These are phyloP conservation scores for Eupithecia inturbata DNA, from an alignment of 2,888 invertebrate species.

Conservation along the genomic window DNA sequence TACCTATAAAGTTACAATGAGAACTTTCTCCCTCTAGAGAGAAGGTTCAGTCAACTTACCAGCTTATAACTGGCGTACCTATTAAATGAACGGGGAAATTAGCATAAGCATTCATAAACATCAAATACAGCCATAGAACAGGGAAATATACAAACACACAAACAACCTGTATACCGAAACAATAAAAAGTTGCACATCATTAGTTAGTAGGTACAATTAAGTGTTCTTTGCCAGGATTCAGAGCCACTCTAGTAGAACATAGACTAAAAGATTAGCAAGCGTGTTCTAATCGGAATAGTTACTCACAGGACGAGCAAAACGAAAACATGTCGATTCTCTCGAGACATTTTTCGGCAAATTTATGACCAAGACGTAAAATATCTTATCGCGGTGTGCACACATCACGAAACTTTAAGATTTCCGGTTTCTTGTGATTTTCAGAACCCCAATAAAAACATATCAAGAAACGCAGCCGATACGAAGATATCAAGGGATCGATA, in stretches of 20 bases:
- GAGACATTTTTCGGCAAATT: background rate
- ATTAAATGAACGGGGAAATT: constrained; percentile 14
- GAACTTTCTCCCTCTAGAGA: constrained; percentile 28
- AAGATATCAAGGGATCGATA: constrained; percentile 48
- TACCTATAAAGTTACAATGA: constrained; percentile 33
- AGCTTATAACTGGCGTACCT: constrained; percentile 22
- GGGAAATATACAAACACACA: background rate
- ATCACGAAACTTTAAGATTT: background rate
- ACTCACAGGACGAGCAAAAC: background rate
- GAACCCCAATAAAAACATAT: background rate
- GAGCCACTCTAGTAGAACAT: background rate
- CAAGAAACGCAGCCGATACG: background rate
- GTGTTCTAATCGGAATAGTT: background rate
- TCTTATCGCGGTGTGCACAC: constrained; percentile 1
- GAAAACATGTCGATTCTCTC: background rate
- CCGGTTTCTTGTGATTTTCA: constrained; percentile 2
- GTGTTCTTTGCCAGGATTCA: background rate
- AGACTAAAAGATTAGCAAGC: constrained; percentile 4
- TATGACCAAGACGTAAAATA: constrained; percentile 2
- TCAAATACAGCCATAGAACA: background rate
- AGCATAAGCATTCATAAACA: constrained; percentile 12
- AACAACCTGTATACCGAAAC: background rate
- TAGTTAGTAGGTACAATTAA: background rate
- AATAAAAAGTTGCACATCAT: background rate
- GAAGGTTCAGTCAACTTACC: constrained; percentile 21